These are phyloP conservation scores for Pangasianodon gigas DNA, from an alignment of 2,113 vertebrate species.

Conservation along the genomic window DNA sequence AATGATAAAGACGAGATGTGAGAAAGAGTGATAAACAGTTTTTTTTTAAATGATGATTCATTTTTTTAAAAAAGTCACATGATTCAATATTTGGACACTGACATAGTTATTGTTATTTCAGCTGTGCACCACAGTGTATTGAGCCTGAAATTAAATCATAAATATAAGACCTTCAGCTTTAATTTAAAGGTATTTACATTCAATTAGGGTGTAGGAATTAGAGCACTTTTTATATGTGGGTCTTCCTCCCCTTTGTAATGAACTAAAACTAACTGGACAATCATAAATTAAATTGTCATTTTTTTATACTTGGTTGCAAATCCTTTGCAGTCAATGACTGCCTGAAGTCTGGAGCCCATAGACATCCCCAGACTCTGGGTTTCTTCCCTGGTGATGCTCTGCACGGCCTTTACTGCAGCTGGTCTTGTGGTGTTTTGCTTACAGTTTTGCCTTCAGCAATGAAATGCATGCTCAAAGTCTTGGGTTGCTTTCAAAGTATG, in stretches of 20 bases:
- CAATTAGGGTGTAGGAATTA: background rate
- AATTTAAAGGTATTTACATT: background rate
- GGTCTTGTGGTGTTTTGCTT: background rate
- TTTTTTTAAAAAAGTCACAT: too few species aligned
- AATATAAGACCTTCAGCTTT: background rate
- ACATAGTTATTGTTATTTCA: background rate
- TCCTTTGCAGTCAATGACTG: too few species aligned
- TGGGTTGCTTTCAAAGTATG: background rate
- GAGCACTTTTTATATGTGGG: background rate
- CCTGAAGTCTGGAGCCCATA: background rate
- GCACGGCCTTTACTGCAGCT: background rate
- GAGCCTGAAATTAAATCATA: background rate
- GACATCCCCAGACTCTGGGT: background rate
- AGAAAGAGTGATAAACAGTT: background rate
- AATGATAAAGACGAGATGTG: background rate
- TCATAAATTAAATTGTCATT: too few species aligned
- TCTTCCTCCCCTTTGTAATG: background rate
- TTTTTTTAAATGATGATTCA: too few species aligned
- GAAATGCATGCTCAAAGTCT: background rate
- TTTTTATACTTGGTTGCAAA: too few species aligned
- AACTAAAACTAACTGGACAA: too few species aligned
- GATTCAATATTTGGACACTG: background rate
- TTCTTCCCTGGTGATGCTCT: background rate
- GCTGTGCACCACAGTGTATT: background rate
- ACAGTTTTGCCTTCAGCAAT: background rate